Base-by-base conservation (phyloP, 2,113 vertebrate species). In the Psettodes erumei region DNA sequence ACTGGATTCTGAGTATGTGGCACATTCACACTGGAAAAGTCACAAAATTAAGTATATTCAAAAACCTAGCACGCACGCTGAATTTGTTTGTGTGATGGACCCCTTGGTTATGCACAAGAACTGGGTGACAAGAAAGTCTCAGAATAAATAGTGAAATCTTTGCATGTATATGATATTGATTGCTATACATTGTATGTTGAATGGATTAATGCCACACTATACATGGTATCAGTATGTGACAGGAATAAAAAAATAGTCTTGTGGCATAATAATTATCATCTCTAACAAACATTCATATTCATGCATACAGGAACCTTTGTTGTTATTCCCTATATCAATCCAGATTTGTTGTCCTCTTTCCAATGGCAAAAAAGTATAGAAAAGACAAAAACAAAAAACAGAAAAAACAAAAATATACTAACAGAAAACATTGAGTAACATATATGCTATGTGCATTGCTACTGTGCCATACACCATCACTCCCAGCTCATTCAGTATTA, bases 401-500 rank as follows among this genome's bases (percentile, higher is more conserved):
- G n/a, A n/a, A n/a, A n/a, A n/a, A n/a, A 21, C 7, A 35, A 16
- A n/a, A 7, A 5, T 11, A n/a, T 8, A 30, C n/a, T 30, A 32
- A 11, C 6, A 11, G 15, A 12, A 30, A 51, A 6, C 47, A 42
- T 27, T 43, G 16, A 32, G 10, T 28, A 12, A 32, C 3, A 63
- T 27, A 43, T 27, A n/a, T 25, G 15, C 12, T 15, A 27, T 35
- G 11, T 27, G 21, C 12, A 40, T 37, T 42, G 27, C 35, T 30
- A 45, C 18, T 23, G 21, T 21, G 13, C 47, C 6, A 50, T n/a
- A 11, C 23, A 19, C 23, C 19, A 43, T 59, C 55, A 4, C 50
- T 25, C 13, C n/a, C 28, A 38, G 12, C 32, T 54, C 66, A 38
- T 69, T 58, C 35, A 75, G 47, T 15, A 71, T 80, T 35, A 68